Evolutionary conservation across 2,113 vertebrate genomes (phyloP).

Genomic region (Monopterus albus): DNA sequence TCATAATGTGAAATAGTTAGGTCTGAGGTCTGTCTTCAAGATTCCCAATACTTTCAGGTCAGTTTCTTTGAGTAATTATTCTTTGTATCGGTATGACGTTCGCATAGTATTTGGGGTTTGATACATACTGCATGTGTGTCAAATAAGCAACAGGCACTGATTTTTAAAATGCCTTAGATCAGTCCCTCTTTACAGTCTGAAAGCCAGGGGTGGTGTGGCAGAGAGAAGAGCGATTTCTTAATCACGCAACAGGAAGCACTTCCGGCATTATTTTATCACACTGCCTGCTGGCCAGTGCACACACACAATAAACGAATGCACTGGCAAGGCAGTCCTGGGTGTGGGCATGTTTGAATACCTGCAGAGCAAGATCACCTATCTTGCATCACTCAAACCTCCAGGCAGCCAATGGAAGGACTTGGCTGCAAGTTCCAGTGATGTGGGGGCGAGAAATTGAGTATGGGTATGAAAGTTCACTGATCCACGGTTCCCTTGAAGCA

Average conservation of each 20-base stretch:
- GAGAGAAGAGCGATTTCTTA: slow-evolving; percentile 46
- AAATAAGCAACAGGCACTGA: slow-evolving; percentile 3
- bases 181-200: slow-evolving; percentile 27
- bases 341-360: slow-evolving; percentile 72
- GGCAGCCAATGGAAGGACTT: slow-evolving; percentile 55
- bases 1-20: not conserved
- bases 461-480: slow-evolving; percentile 70
- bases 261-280: slow-evolving; percentile 62
- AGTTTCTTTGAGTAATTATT: not conserved
- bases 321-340: slow-evolving; percentile 46
- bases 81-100: not conserved
- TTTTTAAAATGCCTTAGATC: slow-evolving; percentile 20
- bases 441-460: slow-evolving; percentile 34
- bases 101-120: not conserved
- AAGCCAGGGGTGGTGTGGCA: slow-evolving; percentile 27
- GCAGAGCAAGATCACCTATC: slow-evolving; percentile 69
- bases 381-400: slow-evolving; percentile 59
- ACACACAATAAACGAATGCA: slow-evolving; percentile 46
- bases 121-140: not conserved
- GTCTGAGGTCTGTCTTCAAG: not conserved
- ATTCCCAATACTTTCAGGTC: not conserved
- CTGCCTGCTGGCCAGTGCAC: slow-evolving; percentile 29
- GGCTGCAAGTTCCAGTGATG: not conserved
- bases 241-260: slow-evolving; percentile 58
- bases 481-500: slow-evolving; percentile 67